Conservation (phyloP, 2,888 invertebrate species). For the Chalcosyrphus nemorum region DNA sequence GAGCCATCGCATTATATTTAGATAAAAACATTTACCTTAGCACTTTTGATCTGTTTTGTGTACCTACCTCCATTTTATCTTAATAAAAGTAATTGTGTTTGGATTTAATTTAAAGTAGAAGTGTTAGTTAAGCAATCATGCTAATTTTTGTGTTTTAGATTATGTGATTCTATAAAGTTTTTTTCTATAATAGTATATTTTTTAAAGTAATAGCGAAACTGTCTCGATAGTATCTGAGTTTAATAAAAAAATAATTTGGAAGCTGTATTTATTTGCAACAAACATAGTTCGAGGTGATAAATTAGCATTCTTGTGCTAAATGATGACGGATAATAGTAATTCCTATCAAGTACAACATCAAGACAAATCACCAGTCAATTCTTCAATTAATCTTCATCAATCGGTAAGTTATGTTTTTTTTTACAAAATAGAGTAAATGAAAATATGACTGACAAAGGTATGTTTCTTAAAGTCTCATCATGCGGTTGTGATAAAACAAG, state of each 20-base stretch:
- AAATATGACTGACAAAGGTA: too few species aligned
- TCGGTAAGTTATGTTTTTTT: constrained; percentile 67
- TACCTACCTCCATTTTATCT: too few species aligned
- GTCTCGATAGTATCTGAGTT: not conserved
- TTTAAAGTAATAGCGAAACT: not conserved
- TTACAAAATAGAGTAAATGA: too few species aligned
- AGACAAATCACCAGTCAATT: constrained; percentile 55
- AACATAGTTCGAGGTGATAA: not conserved
- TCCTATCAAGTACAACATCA: constrained; percentile 59
- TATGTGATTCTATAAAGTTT: too few species aligned
- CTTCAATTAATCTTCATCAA: constrained; percentile 40
- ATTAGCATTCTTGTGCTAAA: constrained; percentile 30
- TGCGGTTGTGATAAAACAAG: constrained; percentile 56
- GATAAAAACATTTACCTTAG: too few species aligned
- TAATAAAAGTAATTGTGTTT: too few species aligned
- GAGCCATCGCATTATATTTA: too few species aligned
- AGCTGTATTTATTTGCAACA: not conserved
- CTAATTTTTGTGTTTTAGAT: too few species aligned
- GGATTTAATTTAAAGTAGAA: too few species aligned
- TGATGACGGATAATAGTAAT: constrained; percentile 69
- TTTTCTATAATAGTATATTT: not conserved
- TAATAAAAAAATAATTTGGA: not conserved
- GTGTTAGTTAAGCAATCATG: too few species aligned
- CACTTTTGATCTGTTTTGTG: too few species aligned
- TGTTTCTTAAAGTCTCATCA: constrained; percentile 37